phyloP scores from a whole-genome alignment of 1,140 invertebrate genomes.

The Bombus huntii region DNA sequence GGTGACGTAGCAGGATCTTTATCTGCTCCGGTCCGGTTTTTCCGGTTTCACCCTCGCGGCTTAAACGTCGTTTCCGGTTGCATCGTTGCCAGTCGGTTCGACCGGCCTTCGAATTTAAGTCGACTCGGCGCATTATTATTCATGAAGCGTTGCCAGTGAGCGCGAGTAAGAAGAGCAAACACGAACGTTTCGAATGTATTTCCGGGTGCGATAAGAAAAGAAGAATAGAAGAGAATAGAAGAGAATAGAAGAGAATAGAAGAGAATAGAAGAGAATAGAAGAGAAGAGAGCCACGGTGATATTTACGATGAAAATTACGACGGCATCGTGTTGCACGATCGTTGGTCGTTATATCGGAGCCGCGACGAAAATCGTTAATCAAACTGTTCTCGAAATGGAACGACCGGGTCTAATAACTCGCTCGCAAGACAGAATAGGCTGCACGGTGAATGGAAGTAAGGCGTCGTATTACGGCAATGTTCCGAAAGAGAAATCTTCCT shows the following conservation, averaged over 20 bases:
- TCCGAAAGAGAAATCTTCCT: constrained; percentile 57
- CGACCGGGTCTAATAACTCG: constrained; percentile 58
- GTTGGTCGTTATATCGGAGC: constrained; percentile 42
- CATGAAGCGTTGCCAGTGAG: background rate
- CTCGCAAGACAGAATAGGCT: constrained; percentile 59
- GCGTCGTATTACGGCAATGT: constrained; percentile 60
- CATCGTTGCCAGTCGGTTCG: background rate
- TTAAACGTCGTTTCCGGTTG: constrained; percentile 45
- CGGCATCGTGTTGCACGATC: constrained; percentile 22
- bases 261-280: background rate
- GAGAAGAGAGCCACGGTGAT: background rate
- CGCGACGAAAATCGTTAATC: constrained; percentile 57
- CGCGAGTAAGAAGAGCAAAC: constrained; percentile 17
- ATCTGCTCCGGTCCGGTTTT: constrained; percentile 6
- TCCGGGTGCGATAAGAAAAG: background rate
- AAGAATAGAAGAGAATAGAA: too few species aligned
- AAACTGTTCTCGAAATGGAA: constrained; percentile 57
- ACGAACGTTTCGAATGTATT: background rate
- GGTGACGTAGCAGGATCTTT: constrained; percentile 41
- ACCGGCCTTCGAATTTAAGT: background rate
- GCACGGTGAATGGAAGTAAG: constrained; percentile 61
- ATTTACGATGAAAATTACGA: constrained; percentile 49
- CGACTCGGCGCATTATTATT: constrained; percentile 25
- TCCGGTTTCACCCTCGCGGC: background rate
- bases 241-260: too few species aligned